Base-by-base conservation (phyloP, 1,140 invertebrate genomes). In the Lasaia peninsularis region DNA sequence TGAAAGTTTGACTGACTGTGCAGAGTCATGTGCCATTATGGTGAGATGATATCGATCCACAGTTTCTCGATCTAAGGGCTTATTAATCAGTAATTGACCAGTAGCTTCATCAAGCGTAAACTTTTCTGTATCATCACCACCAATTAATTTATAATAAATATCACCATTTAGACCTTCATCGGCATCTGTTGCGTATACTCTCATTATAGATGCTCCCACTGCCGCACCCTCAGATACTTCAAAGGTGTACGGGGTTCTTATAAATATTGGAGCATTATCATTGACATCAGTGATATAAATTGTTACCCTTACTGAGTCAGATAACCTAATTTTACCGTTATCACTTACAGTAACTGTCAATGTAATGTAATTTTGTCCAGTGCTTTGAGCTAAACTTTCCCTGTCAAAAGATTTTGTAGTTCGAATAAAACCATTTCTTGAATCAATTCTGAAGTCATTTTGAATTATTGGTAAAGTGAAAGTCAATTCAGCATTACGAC, bases 141-240 rank as follows among this genome's bases (percentile, higher is more conserved):
- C 91, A 10, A 93, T 90, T 2, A 99, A 90, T 1, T 93, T 94
- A 78, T 98, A 99, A 71, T 94, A 94, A 0, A 99, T 94, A 67
- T 96, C 94, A 0, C 97, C 97, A 87, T 99, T 99, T 0, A 96
- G 77, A 0, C 96, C 97, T 79, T 97, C 94, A 80, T 99, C 98
- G 0, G 92, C 92, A 75, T 99, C 98, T 7, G 93, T 92, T 0
- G 98, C 97, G 62, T 94, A 94, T 0, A 98, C 93, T 48, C 94
- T 91, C 60, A 97, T 88, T n/a, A 98, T 91, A 66, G 96, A 96
- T 10, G 95, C 94, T 5, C 94, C 94, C 2, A 94, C 86, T 0
- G 90, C 80, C 9, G 96, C 92, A 6, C 92, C 95, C 90, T 98
- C 98, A 1, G 94, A 96, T 18, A 98, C 92, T 74, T 96, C 94